Base-by-base conservation (phyloP, 2,113 vertebrate genomes). In the cat (Felis catus) region DNA sequence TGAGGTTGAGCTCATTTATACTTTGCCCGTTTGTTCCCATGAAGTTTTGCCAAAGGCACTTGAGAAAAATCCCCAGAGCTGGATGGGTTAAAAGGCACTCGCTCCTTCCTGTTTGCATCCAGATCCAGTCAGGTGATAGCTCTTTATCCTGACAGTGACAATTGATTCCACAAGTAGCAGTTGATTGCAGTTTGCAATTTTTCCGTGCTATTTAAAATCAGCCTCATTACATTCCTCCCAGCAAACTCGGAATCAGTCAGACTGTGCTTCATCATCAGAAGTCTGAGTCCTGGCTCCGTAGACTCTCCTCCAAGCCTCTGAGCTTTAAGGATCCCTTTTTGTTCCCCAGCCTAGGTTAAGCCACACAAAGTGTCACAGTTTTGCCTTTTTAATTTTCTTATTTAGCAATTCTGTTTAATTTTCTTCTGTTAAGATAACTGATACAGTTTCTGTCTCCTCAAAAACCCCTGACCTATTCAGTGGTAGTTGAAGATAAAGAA, bases 371-470 rank as follows among this genome's bases (percentile, higher is more conserved):
- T 61, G n/a, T 82, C 6, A 29, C 1, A 12, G 2, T 66, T 89
- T 93, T 70, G 41, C 7, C 48, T 65, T 81, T 85, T 76, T 25
- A 51, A 51, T 85, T 89, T 29, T 86, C 36, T 86, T 89, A 51
- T 63, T 95, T 63, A 73, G n/a, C 4, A 63, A 33, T 80, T 97
- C 41, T 65, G 13, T 87, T 41, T 80, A 9, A 61, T 33, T 18
- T 70, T 81, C 31, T 95, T 84, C 51, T 94, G 8, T 85, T 96
- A 73, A 66, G 81, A 66, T 63, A n/a, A n/a, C 36, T 92, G 12
- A 68, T 48, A 0, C 79, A 66, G 73, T 51, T 94, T 91, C 9
- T 95, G 21, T 61, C 70, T 94, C 48, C 19, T 79, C 29, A 90
- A 92, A 58, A 68, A 91, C 48, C 8, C 3, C 70, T 78, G 33